Percentiles rank a stretch among this genome's conserved stretches.
phyloP scores from a whole-genome alignment of 2,888 invertebrate species.

The Epiblema foenella region DNA sequence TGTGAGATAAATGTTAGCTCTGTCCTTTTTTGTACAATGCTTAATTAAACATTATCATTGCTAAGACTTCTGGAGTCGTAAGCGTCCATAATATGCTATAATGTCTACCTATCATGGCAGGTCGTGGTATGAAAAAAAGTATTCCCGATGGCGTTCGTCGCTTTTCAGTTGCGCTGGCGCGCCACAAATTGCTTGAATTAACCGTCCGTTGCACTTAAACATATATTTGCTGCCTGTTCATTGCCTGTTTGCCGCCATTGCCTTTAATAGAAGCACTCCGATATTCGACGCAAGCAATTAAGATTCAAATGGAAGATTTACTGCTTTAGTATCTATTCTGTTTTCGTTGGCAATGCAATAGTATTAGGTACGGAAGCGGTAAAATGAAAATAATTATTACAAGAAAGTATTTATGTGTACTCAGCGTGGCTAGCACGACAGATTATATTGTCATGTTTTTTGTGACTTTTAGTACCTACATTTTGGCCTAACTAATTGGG shows the following conservation, averaged over 20 bases:
- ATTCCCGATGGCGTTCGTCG: slow-evolving; percentile 20
- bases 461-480: too few relatives aligned
- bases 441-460: too few relatives aligned
- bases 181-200: slow-evolving; percentile 71
- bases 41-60: too few relatives aligned
- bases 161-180: slow-evolving; percentile 48
- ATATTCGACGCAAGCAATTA: slow-evolving; percentile 32
- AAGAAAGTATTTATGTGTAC: neutral
- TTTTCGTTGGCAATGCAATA: neutral
- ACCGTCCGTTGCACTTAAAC: slow-evolving; percentile 68
- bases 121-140: neutral
- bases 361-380: neutral
- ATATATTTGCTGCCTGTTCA: slow-evolving; percentile 64
- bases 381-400: neutral
- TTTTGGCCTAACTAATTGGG: too few relatives aligned
- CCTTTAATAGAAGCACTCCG: slow-evolving; percentile 32
- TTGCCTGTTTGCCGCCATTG: slow-evolving; percentile 54
- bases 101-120: too few relatives aligned
- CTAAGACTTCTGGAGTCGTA: too few relatives aligned
- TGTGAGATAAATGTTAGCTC: too few relatives aligned
- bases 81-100: too few relatives aligned
- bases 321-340: neutral
- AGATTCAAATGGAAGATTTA: slow-evolving; percentile 34
- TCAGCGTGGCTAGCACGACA: neutral
- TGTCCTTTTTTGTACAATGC: too few relatives aligned